phyloP scores from a whole-genome alignment of 64 coral and sea anemone species.

The Astreopora myriophthalma region DNA sequence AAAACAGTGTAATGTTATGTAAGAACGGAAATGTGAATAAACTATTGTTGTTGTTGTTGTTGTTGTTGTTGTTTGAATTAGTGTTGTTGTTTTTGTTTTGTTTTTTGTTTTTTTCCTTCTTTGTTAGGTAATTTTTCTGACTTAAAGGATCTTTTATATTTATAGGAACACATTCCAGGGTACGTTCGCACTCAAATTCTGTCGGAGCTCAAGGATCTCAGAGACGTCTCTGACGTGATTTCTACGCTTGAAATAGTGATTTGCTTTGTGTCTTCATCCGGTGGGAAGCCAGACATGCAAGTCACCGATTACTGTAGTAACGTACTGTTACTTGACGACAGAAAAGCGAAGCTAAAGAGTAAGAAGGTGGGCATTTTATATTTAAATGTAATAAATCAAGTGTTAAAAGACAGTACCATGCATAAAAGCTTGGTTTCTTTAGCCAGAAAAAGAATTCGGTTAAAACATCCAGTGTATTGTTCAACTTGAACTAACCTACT shows the following conservation, averaged over 20 bases:
- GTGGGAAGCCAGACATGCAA: conserved; percentile 44
- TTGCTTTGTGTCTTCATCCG: conserved; percentile 63
- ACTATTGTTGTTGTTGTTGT: too few relatives aligned
- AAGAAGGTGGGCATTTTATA: conserved; percentile 25
- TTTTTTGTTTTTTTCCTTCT: background rate
- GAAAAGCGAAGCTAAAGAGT: conserved; percentile 17
- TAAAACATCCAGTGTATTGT: too few relatives aligned
- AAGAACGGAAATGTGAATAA: too few relatives aligned
- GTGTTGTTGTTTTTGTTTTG: background rate
- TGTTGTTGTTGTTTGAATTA: too few relatives aligned
- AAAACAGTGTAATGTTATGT: too few relatives aligned
- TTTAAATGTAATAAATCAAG: background rate
- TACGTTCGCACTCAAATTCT: conserved; percentile 7
- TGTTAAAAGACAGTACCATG: background rate
- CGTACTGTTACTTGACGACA: background rate
- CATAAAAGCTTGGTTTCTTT: background rate
- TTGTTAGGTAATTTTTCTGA: background rate
- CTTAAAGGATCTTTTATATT: background rate
- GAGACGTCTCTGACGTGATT: conserved; percentile 47
- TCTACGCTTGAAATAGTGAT: conserved; percentile 67
- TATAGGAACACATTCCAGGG: conserved; percentile 32
- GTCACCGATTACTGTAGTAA: conserved; percentile 46
- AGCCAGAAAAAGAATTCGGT: too few relatives aligned
- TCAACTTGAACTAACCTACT: too few relatives aligned
- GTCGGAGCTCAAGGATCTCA: conserved; percentile 53